Conservation (phyloP, 1,140 invertebrate species). For the Orchestia grillus region DNA sequence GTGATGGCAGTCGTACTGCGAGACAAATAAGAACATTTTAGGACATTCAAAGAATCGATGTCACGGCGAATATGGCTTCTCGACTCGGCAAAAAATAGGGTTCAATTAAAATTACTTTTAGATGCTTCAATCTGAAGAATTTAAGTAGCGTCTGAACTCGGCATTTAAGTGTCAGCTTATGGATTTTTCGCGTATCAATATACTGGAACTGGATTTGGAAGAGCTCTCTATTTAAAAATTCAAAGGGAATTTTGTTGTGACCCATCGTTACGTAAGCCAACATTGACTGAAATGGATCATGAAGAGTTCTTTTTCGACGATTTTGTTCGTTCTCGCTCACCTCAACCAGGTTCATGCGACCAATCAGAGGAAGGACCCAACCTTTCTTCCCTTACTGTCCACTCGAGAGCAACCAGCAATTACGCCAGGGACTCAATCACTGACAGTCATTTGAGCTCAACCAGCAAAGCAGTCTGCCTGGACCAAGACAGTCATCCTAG, state of each 20-base stretch:
- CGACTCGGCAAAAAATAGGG: not conserved
- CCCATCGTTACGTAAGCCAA: not conserved
- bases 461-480: not conserved
- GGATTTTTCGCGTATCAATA: not conserved
- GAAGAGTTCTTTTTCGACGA: conserved; percentile 23
- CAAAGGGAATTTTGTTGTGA: no score
- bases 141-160: not conserved
- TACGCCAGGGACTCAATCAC: not conserved
- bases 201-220: not conserved
- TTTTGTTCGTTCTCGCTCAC: conserved; percentile 15
- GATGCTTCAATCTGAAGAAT: not conserved
- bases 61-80: not conserved
- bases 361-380: not conserved
- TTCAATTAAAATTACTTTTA: not conserved
- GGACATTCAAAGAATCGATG: not conserved
- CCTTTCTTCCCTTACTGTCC: not conserved
- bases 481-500: not conserved
- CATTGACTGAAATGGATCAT: not conserved
- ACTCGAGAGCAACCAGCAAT: not conserved
- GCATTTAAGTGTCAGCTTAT: not conserved
- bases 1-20: not conserved
- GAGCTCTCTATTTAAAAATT: no score
- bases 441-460: not conserved
- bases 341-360: not conserved
- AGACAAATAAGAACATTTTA: not conserved